phyloP scores from a whole-genome alignment of 2,888 invertebrate species.

The Helicoverpa assulta region DNA sequence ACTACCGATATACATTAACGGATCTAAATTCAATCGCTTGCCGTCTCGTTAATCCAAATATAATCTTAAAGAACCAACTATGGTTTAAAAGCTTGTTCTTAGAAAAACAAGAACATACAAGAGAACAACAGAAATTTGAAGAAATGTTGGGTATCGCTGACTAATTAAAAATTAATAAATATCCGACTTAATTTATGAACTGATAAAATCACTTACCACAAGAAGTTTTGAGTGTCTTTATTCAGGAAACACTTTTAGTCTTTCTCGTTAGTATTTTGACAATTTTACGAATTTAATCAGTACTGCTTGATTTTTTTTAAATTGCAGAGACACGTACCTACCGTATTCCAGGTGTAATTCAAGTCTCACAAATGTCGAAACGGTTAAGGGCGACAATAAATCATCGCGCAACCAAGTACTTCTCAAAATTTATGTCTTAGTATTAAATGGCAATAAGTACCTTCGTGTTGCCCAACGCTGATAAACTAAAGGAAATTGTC shows the following conservation, averaged over 20 bases:
- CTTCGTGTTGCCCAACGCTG: slow-evolving; percentile 54
- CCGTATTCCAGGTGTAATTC: neutral
- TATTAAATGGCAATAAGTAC: slow-evolving; percentile 43
- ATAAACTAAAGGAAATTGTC: slow-evolving; percentile 66
- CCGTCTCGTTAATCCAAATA: slow-evolving; percentile 29
- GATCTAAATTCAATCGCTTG: slow-evolving; percentile 19
- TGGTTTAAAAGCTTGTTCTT: neutral
- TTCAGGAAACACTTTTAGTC: too few relatives aligned
- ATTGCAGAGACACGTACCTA: neutral
- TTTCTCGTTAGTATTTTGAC: too few relatives aligned
- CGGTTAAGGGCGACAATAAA: slow-evolving; percentile 18
- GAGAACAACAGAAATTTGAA: too few relatives aligned
- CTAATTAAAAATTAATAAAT: too few relatives aligned
- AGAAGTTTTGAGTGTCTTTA: too few relatives aligned
- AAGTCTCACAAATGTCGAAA: slow-evolving; percentile 37
- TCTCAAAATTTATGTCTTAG: slow-evolving; percentile 49
- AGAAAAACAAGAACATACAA: neutral
- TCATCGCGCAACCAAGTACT: slow-evolving; percentile 37
- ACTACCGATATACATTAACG: slow-evolving; percentile 9
- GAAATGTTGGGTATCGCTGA: too few relatives aligned
- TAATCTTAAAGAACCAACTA: slow-evolving; percentile 12
- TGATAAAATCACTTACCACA: too few relatives aligned
- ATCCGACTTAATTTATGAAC: too few relatives aligned
- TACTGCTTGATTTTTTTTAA: neutral
- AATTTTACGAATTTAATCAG: neutral